Evolutionary conservation across 2,113 vertebrate species (phyloP).

Genomic region (Prionailurus bengalensis): DNA sequence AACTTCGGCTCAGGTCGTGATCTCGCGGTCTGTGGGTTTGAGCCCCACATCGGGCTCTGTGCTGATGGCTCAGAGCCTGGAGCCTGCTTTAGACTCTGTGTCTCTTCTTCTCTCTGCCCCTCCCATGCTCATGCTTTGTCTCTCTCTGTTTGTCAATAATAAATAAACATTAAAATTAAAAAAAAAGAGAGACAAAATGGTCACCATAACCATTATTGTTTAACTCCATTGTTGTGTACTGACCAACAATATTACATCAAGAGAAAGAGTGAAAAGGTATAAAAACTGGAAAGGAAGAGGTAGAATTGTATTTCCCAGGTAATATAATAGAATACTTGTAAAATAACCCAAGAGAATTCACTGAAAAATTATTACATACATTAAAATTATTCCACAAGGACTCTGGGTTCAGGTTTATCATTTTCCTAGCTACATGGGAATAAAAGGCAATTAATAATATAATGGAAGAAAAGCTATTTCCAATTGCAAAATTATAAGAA

Average conservation of each 20-base stretch:
- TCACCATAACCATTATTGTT: neutral
- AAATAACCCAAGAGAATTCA: neutral
- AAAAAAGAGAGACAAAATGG: neutral
- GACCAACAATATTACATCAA: neutral
- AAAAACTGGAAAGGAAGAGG: neutral
- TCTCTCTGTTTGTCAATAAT: too few relatives aligned
- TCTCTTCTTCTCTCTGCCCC: too few relatives aligned
- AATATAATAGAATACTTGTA: neutral
- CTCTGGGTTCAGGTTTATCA: neutral
- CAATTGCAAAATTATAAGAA: neutral
- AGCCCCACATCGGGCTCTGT: too few relatives aligned
- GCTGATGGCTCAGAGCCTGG: too few relatives aligned
- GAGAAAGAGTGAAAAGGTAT: neutral
- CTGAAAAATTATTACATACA: neutral
- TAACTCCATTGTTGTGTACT: neutral
- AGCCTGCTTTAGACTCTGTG: too few relatives aligned
- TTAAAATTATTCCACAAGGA: neutral
- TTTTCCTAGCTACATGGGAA: neutral
- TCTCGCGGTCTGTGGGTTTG: too few relatives aligned
- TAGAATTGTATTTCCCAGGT: neutral
- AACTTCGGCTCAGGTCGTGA: too few relatives aligned
- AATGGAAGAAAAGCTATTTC: neutral
- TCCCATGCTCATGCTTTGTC: too few relatives aligned
- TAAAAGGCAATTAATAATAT: neutral
- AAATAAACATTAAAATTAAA: too few relatives aligned